Evolutionary conservation across 1,140 invertebrate genomes (phyloP), one percentile per base, ranked within the genome.

Genomic region (Philotrypesis tridentata): DNA sequence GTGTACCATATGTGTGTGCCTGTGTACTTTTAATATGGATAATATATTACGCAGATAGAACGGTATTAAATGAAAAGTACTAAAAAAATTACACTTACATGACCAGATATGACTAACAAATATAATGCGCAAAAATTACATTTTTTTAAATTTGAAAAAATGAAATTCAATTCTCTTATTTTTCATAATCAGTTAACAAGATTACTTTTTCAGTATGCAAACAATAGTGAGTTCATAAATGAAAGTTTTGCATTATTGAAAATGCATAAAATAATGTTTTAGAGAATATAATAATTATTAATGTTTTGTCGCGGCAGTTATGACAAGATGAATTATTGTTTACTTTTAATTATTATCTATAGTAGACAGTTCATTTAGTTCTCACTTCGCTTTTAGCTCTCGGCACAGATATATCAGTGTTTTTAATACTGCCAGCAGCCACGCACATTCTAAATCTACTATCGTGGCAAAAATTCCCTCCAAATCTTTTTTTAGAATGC

Each of bases 1-100:
- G 29, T 68, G 61, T 75, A 55, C 68, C 68, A 79, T 83, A 80
- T 85, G 73, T 86, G 82, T 82, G 82, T 86, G 84, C 84, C 78
- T 78, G 67, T 83, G 80, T 84, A 80, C 79, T 84, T 79, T 61
- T 83, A 86, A 83, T 84, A 79, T 84, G 80, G 78, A 76, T 83
- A 73, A 84, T 84, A 84, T 75, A 74, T 86, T 87, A 81, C 63
- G 70, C 78, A 79, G 68, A 85, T 83, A 70, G 67, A 86, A 86
- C 78, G 72, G 82, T 83, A 82, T 37, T 70, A 84, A 87, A 84
- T 29, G 65, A 85, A 84, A 84, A 84, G 81, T 77, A 82, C 65
- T 79, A 73, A 82, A 83, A 48, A 83, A 74, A 74, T 80, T 65
- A 83, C 75, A 78, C 55, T 81, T 67, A 63, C 65, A 82, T 75